Evolutionary conservation across 2,113 vertebrate genomes (phyloP).

Genomic region (Gymnogyps californianus): DNA sequence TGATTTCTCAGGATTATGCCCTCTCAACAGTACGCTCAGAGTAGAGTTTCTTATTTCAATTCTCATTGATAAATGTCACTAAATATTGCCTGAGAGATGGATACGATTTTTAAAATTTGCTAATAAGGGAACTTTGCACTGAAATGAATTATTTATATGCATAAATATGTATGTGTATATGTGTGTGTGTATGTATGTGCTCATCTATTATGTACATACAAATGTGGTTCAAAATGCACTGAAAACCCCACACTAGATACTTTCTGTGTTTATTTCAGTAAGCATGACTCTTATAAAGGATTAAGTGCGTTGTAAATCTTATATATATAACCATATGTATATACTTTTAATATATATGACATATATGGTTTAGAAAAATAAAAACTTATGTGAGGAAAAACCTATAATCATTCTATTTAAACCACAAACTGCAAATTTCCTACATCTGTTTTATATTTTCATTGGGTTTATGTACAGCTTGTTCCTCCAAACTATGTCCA

Average conservation of each 20-base stretch:
- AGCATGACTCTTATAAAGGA: not conserved
- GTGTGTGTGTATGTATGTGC: not conserved
- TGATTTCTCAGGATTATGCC: not conserved
- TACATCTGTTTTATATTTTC: constrained; percentile 10
- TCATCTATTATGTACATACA: not conserved
- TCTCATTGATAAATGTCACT: constrained; percentile 15
- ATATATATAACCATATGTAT: not conserved
- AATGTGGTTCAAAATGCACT: constrained; percentile 19
- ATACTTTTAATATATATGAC: not conserved
- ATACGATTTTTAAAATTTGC: not conserved
- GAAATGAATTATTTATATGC: not conserved
- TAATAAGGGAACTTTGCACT: not conserved
- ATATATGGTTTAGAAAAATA: not conserved
- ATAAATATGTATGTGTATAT: not conserved
- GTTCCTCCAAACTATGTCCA: not conserved
- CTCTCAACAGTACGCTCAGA: not conserved
- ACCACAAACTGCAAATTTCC: constrained; percentile 1
- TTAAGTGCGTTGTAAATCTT: constrained; percentile 1
- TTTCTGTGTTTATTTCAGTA: constrained; percentile 33
- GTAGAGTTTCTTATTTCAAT: constrained; percentile 20
- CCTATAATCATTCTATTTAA: not conserved
- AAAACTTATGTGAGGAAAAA: not conserved
- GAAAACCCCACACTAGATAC: not conserved
- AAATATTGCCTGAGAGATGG: not conserved
- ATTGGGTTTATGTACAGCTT: not conserved